A percentile compares a stretch with the other conserved stretches of the same genome.
phyloP scores from a whole-genome alignment of 2,113 vertebrate species.

The Aegithalos caudatus region DNA sequence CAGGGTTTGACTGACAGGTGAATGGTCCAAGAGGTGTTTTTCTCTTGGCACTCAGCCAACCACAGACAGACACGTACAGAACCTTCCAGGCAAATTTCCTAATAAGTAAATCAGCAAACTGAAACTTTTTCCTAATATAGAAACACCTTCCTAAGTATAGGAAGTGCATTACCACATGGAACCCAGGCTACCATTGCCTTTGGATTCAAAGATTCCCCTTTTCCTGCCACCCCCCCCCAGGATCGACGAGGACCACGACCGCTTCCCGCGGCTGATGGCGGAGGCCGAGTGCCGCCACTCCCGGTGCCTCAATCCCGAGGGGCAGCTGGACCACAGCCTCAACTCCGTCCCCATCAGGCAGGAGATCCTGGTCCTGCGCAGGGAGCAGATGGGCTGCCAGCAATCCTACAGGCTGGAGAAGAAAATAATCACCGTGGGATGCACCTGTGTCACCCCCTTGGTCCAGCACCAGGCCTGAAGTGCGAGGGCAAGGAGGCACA shows the following conservation, averaged over 20 bases:
- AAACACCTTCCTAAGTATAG: too few relatives aligned
- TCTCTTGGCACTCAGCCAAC: too few relatives aligned
- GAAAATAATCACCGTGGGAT: slow-evolving; percentile 69
- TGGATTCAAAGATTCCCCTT: neutral
- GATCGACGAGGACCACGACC: slow-evolving; percentile 57
- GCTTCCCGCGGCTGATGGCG: slow-evolving; percentile 62
- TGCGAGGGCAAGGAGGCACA: accelerated
- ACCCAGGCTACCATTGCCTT: accelerated
- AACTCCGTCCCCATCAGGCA: slow-evolving; percentile 68
- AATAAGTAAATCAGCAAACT: too few relatives aligned
- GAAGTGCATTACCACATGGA: too few relatives aligned
- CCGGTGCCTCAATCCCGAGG: neutral
- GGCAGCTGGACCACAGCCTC: slow-evolving; percentile 51
- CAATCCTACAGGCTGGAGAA: slow-evolving; percentile 67
- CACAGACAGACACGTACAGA: too few relatives aligned
- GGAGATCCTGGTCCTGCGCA: slow-evolving; percentile 72
- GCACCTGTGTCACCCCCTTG: slow-evolving; percentile 69
- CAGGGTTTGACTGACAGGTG: too few relatives aligned
- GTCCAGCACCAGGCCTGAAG: slow-evolving; percentile 7
- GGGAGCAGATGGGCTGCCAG: slow-evolving; percentile 50
- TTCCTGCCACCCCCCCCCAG: neutral
- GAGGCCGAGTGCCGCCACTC: slow-evolving; percentile 61
- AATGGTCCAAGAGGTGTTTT: too few relatives aligned
- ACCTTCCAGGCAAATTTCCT: too few relatives aligned
- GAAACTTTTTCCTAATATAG: too few relatives aligned